phyloP scores from a whole-genome alignment of 2,888 invertebrate genomes.

The Ichneumoninae sp. region DNA sequence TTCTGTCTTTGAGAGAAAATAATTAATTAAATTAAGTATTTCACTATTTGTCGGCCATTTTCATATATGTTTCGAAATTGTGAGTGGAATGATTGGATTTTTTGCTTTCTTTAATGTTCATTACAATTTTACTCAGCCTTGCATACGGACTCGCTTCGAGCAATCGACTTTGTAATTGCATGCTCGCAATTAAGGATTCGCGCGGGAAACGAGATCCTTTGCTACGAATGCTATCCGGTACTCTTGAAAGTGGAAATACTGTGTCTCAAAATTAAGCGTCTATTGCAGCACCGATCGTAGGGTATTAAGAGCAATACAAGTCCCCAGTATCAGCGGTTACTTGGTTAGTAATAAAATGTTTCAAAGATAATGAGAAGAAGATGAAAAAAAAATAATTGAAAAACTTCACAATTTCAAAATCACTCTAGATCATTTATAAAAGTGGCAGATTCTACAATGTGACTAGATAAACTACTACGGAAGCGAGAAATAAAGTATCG shows the following conservation, averaged over 20 bases:
- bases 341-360: slow-evolving; percentile 2
- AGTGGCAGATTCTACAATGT: slow-evolving; percentile 69
- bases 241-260: not conserved
- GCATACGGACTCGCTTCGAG: slow-evolving; percentile 21
- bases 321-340: not conserved
- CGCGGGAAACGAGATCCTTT: slow-evolving; percentile 5
- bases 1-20: not conserved
- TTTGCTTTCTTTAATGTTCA: not conserved
- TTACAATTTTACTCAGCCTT: slow-evolving; percentile 2
- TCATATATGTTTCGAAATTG: not conserved
- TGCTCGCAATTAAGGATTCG: slow-evolving; percentile 41
- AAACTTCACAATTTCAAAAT: slow-evolving; percentile 65
- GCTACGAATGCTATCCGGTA: slow-evolving; percentile 47
- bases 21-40: not conserved
- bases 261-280: slow-evolving; percentile 52
- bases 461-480: slow-evolving; percentile 69
- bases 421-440: slow-evolving; percentile 65
- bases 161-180: slow-evolving; percentile 39
- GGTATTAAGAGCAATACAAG: not conserved
- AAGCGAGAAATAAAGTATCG: slow-evolving; percentile 68
- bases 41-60: not conserved
- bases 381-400: not conserved
- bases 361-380: not conserved
- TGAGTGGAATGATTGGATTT: not conserved
- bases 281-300: slow-evolving; percentile 48